Evolutionary conservation across 2,888 invertebrate species (phyloP).

Genomic region (Noctuana brunneofusca): DNA sequence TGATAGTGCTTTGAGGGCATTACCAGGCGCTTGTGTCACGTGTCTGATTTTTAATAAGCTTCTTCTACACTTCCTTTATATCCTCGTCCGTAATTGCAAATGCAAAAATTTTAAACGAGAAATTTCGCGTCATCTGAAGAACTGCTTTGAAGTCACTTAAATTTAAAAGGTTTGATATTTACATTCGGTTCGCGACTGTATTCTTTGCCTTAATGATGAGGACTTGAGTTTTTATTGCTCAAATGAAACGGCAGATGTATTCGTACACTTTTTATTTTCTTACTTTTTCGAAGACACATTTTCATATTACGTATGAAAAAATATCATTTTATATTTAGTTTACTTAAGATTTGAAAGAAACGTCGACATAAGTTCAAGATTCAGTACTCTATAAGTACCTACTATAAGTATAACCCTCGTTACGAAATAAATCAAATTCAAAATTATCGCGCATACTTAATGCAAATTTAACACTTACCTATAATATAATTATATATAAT

Average conservation of each 20-base stretch:
- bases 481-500: no score
- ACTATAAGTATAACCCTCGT: no score
- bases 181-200: conserved; percentile 17
- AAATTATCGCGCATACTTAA: no score
- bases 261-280: no score
- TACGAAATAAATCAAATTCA: no score
- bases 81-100: conserved; percentile 28
- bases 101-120: conserved; percentile 29
- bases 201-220: conserved; percentile 13
- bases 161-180: conserved; percentile 20
- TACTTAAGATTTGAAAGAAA: no score
- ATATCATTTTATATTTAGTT: no score
- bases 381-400: no score
- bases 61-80: conserved; percentile 22
- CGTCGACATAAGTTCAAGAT: no score
- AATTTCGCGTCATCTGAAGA: conserved; percentile 22
- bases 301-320: no score
- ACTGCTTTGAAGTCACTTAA: conserved; percentile 28
- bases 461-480: no score
- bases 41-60: conserved; percentile 58
- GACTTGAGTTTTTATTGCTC: background rate
- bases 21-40: conserved; percentile 63
- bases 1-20: conserved; percentile 64
- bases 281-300: no score
- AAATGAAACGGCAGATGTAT: background rate